Evolutionary conservation across 1,140 invertebrate genomes (phyloP), one percentile per base, ranked within the genome.

Genomic region (Ips nitidus): DNA sequence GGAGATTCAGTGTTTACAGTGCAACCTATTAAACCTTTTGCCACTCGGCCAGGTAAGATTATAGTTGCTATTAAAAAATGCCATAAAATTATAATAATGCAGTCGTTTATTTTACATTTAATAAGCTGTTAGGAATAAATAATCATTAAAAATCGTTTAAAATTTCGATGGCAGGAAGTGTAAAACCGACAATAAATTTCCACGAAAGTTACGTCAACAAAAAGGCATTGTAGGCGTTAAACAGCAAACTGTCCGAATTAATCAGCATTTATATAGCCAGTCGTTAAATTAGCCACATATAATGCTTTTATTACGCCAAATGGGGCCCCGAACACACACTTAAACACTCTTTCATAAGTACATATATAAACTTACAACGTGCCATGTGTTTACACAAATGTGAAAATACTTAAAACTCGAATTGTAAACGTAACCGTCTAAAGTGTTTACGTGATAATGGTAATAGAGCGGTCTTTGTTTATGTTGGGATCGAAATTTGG

Each of bases 11-110:
- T 76, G 42, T 80, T 77, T 71, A 74, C 74, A 2, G 69, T 77
- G 38, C 77, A 79, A 65, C 79, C 78, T 2, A 78, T 79, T n/a
- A 66, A 77, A 63, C 78, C 78, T 2, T 79, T 79, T 73, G 75
- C 78, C 36, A 79, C 80, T n/a, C 67, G 78, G 72, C 77, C 79
- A 63, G 74, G 79, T 78, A 72, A 75, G 73, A 1, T 50, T 50
- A 50, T 50, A 50, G 22, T 22, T 22, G 22, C 22, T 22, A 22
- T 22, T 22, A 22, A 22, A 22, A 22, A 22, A 22, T 22, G 22
- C 22, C 22, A 22, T 22, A 22, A 22, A 22, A 22, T 22, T 22
- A 22, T 22, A 22, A 22, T 22, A 22, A 22, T 22, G 22, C 22
- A 22, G 22, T 22, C 22, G 22, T 22, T 22, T 22, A 22, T 22